Evolutionary conservation across 2,797 vertebrate species (phyloP).

Genomic region (Sebastes minor): DNA sequence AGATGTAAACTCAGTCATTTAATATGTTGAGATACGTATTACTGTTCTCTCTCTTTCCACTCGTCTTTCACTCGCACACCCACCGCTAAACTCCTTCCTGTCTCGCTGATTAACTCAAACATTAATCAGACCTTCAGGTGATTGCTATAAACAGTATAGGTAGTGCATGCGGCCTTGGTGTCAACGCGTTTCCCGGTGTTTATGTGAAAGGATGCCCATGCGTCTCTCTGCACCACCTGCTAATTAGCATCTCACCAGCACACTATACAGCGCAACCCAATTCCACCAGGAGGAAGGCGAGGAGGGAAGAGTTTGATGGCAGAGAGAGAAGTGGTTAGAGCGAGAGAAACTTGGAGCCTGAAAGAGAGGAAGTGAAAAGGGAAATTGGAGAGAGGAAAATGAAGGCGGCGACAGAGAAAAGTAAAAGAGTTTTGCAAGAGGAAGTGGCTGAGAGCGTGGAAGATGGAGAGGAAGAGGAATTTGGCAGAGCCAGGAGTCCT

Average conservation of each 20-base stretch:
- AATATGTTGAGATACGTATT: constrained; percentile 10
- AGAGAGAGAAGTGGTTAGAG: constrained; percentile 16
- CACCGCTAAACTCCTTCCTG: constrained; percentile 55
- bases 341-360: constrained; percentile 28
- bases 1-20: constrained; percentile 8
- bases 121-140: constrained; percentile 75
- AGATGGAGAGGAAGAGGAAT: constrained; percentile 57
- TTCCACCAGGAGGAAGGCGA: constrained; percentile 14
- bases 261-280: constrained; percentile 11
- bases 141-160: constrained; percentile 75
- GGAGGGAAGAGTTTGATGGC: constrained; percentile 14
- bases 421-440: constrained; percentile 44
- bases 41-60: constrained; percentile 2
- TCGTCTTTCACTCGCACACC: constrained; percentile 24
- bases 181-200: constrained; percentile 67
- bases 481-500: constrained; percentile 56
- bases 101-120: constrained; percentile 71
- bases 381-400: constrained; percentile 61
- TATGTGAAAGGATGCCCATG: constrained; percentile 59
- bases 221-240: constrained; percentile 59
- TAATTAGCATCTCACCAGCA: constrained; percentile 59
- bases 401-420: constrained; percentile 43
- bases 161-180: constrained; percentile 59
- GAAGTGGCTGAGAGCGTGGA: constrained; percentile 42
- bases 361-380: constrained; percentile 52